Evolutionary conservation across 1,140 invertebrate genomes (phyloP).

Genomic region (Camponotus vicinus): DNA sequence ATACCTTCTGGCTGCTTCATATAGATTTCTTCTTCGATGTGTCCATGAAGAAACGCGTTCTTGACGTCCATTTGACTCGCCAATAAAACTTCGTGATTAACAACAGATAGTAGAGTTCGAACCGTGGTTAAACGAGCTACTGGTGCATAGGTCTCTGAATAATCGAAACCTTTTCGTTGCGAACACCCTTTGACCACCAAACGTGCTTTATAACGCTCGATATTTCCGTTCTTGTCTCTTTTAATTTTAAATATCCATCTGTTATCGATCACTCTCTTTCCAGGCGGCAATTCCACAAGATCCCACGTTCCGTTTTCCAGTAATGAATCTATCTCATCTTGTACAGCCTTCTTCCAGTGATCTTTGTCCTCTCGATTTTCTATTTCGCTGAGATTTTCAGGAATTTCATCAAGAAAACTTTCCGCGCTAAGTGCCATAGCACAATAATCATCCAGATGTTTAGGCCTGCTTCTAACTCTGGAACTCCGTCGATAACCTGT

Average conservation of each 20-base stretch:
- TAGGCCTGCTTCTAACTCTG: not conserved
- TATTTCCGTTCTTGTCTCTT: conserved; percentile 69
- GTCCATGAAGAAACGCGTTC: conserved; percentile 81
- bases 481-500: not conserved
- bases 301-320: not conserved
- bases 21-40: conserved; percentile 79
- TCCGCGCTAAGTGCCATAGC: not conserved
- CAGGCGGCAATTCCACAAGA: not conserved
- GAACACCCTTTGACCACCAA: conserved; percentile 79
- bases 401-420: not conserved
- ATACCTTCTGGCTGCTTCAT: conserved; percentile 76
- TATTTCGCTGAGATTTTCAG: not conserved
- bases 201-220: conserved; percentile 80
- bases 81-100: conserved; percentile 63
- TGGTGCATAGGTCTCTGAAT: conserved; percentile 73
- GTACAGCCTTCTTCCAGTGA: conserved; percentile 32
- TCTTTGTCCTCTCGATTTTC: not conserved
- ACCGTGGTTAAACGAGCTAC: conserved; percentile 75
- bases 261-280: not conserved
- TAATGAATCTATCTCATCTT: not conserved
- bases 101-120: conserved; percentile 66
- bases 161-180: conserved; percentile 69
- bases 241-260: conserved; percentile 43
- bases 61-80: conserved; percentile 77
- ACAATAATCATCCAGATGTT: not conserved